Percentiles rank a stretch among this genome's conserved stretches.
These are phyloP conservation scores for Nezara viridula DNA, from an alignment of 2,888 invertebrate genomes.

Conservation along the genomic window DNA sequence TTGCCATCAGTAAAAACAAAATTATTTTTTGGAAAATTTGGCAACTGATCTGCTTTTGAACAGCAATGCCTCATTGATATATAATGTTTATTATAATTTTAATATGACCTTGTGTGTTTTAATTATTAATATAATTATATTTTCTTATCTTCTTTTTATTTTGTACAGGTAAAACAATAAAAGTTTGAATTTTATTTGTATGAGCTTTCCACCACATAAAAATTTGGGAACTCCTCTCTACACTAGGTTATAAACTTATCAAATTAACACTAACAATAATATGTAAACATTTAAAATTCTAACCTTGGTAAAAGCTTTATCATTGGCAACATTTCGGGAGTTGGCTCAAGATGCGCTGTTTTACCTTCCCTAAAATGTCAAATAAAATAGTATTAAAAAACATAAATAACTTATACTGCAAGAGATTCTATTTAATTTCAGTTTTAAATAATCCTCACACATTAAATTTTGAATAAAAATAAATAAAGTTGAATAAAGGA, in stretches of 20 bases:
- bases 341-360: conserved; percentile 61
- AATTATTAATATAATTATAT: too few relatives aligned
- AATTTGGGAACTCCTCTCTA: neutral
- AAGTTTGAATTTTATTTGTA: neutral
- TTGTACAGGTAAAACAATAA: neutral
- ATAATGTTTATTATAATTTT: too few relatives aligned
- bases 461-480: neutral
- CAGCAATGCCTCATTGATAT: too few relatives aligned
- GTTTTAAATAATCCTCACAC: neutral
- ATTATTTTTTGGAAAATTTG: too few relatives aligned
- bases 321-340: conserved; percentile 63
- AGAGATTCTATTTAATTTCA: neutral
- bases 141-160: neutral
- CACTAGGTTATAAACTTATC: too few relatives aligned
- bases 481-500: neutral
- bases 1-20: too few relatives aligned
- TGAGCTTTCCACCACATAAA: too few relatives aligned
- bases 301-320: conserved; percentile 54
- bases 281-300: neutral
- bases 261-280: neutral
- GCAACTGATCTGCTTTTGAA: too few relatives aligned
- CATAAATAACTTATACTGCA: too few relatives aligned
- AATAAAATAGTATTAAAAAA: conserved; percentile 5
- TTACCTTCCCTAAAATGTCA: conserved; percentile 51
- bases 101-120: too few relatives aligned